Evolutionary conservation across 2,888 invertebrate genomes (phyloP).

Genomic region (Thumatha senex): DNA sequence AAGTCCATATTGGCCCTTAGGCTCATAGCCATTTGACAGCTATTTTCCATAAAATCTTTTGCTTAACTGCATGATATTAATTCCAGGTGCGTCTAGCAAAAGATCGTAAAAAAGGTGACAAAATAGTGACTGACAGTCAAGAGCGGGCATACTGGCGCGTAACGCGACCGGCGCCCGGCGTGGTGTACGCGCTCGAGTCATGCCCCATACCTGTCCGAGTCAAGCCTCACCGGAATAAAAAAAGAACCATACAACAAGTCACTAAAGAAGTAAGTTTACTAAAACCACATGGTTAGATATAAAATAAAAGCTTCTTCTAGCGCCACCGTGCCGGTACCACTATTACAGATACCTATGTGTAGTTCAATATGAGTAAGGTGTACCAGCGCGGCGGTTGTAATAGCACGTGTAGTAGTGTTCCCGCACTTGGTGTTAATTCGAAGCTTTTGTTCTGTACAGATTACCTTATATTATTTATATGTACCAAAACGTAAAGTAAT

Average conservation of each 20-base stretch:
- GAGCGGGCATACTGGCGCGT: slow-evolving; percentile 99
- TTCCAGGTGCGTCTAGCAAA: slow-evolving; percentile 92
- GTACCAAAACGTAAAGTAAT: too few relatives aligned
- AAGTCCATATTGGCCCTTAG: too few relatives aligned
- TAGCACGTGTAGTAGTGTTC: too few relatives aligned
- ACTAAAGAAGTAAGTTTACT: slow-evolving; percentile 87
- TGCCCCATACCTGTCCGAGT: slow-evolving; percentile 92
- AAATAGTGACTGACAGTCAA: slow-evolving; percentile 97
- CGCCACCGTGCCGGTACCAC: background rate
- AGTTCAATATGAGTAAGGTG: background rate
- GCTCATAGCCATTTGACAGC: too few relatives aligned
- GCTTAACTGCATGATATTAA: background rate
- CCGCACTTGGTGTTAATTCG: too few relatives aligned
- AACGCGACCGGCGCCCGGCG: slow-evolving; percentile 96
- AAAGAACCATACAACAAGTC: slow-evolving; percentile 90
- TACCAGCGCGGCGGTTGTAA: too few relatives aligned
- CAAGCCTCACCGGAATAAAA: slow-evolving; percentile 87
- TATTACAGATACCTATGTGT: background rate
- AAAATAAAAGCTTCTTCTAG: background rate
- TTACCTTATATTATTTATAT: too few relatives aligned
- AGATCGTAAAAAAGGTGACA: slow-evolving; percentile 97
- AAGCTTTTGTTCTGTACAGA: too few relatives aligned
- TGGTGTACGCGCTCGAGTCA: slow-evolving; percentile 92
- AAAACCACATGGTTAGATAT: too few relatives aligned
- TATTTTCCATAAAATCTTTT: too few relatives aligned